phyloP scores from a whole-genome alignment of 2,888 invertebrate species.

The Aphidius colemani region DNA sequence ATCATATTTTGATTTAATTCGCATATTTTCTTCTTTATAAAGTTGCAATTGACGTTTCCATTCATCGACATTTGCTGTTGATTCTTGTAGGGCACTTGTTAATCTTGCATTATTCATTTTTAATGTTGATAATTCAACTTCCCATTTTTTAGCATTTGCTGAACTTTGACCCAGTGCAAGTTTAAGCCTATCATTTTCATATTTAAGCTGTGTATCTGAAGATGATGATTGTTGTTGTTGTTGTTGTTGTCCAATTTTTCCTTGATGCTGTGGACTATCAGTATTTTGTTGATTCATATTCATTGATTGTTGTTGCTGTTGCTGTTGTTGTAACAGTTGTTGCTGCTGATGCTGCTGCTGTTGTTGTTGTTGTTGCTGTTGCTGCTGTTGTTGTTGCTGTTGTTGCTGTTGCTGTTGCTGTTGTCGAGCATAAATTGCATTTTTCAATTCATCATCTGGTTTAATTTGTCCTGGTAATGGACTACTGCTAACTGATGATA shows the following conservation, averaged over 20 bases:
- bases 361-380: conserved; percentile 51
- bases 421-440: conserved; percentile 55
- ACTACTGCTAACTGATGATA: conserved; percentile 56
- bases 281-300: conserved; percentile 59
- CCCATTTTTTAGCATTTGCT: conserved; percentile 98
- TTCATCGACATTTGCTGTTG: conserved; percentile 96
- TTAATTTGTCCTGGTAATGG: conserved; percentile 53
- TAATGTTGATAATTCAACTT: conserved; percentile 91
- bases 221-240: conserved; percentile 52
- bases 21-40: conserved; percentile 87
- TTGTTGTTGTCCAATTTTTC: conserved; percentile 45
- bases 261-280: conserved; percentile 72
- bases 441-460: conserved; percentile 56
- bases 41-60: conserved; percentile 97
- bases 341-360: conserved; percentile 51
- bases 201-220: conserved; percentile 87
- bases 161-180: conserved; percentile 95
- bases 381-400: conserved; percentile 68
- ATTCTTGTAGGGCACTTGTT: conserved; percentile 92
- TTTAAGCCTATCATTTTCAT: conserved; percentile 95
- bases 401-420: conserved; percentile 57
- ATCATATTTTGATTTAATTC: conserved; percentile 76
- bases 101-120: conserved; percentile 95
- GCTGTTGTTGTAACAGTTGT: conserved; percentile 61
- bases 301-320: conserved; percentile 50